Evolutionary conservation across 53 echinoderm and acorn worm genomes (phyloP), one percentile per base, ranked within the genome.

Genomic region (Mesocentrotus franciscanus): DNA sequence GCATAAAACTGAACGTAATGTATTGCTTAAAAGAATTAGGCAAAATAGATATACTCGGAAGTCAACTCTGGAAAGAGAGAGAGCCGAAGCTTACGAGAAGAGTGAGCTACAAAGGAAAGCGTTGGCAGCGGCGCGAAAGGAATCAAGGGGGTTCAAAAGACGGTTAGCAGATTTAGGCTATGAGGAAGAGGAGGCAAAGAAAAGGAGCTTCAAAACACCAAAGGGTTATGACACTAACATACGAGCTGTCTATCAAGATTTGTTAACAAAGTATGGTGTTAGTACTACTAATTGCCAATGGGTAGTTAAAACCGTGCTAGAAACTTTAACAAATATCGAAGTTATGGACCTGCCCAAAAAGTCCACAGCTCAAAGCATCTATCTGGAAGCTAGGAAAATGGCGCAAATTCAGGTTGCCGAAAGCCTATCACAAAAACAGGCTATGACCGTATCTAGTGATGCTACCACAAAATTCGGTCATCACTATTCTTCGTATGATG

Each of bases 351-450:
- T 94, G 26, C 94, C 94, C 3, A 64, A 85, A 68, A 85, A 85
- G 55, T 49, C 24, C 70, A 85, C 85, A 9, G 94, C 85, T 24
- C 0, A 29, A 10, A 55, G 15, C 17, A 66, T 94, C 4, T 24
- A 14, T 10, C 15, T 85, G 15, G 94, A 85, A 94, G 56, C 49
- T 14, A 85, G 94, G 57, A 90, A 64, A 90, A 6, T 90, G 14
- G 34, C 91, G 4, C 91, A 90, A 62, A 90, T 90, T 62, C 91
- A 90, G 91, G 66, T 90, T 20, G 91, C 91, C 12, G 66, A 90
- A 66, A 60, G 62, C 36, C 22, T 90, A 20, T 18, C 15, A 26
- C 9, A 90, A 7, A 14, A 64, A 1, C 27, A 89, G 32, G 32
- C 32, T 30, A 62, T 90, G 91, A 90, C 35, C 17, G 2, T 90